Base-by-base conservation (phyloP, 1,140 invertebrate species). In the Drosophila suzukii region DNA sequence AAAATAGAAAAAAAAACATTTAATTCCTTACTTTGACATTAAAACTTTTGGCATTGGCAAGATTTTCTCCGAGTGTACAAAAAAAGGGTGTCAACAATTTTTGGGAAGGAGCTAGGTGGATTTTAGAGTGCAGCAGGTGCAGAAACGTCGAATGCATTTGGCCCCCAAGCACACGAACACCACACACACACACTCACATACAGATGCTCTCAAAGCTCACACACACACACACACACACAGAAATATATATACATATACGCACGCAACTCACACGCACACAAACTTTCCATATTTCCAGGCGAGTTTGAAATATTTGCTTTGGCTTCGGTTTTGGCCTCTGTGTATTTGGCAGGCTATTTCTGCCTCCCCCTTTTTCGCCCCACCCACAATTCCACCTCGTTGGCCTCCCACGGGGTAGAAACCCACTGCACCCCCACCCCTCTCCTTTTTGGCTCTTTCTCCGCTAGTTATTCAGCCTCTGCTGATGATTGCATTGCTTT, bases 201-300 rank as follows among this genome's bases (percentile, higher is more conserved):
- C 15, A 34, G 49, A 34, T 51, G 49, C 32, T 51, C 50, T 51
- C 50, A 6, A 36, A 51, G 27, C 50, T 13, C 27, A n/a, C 47
- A 32, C 24, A 60, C 50, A 36, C 15, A 65, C 47, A 74, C 5
- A 15, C 32, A 55, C 20, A 34, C 5, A 47, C 27, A 54, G 41
- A 66, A 27, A 61, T 27, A 20, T 38, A 30, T 6, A 51, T 13
- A 34, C 39, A 49, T 38, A 32, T 1, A 38, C 44, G 15, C 43
- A 32, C 34, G 46, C 41, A 63, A 20, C 27, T 56, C 51, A 53
- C 67, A 56, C 55, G 63, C 63, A 60, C 43, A 47, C 43, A n/a
- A 38, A 55, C 71, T 71, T 83, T 79, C 81, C 81, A 85, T 82
- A 86, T 88, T 86, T 86, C 83, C 83, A 88, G 75, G 56, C 47